These are phyloP conservation scores for Bombyx mori DNA, from an alignment of 1,140 invertebrate species.

Conservation along the genomic window ASM3026992v2 NC_085133.1:1881501-1882000, in stretches of 20 bases:
- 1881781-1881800: constrained; percentile 19
- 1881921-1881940: no score
- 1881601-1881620: constrained; percentile 67
- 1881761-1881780: constrained; percentile 17
- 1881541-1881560: constrained; percentile 53
- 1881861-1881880: no score
- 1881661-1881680: constrained; percentile 40
- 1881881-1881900: no score
- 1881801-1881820: constrained; percentile 10
- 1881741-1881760: constrained; percentile 34
- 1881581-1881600: constrained; percentile 64
- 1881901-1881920: no score
- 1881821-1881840: neutral
- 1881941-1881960: no score
- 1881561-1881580: constrained; percentile 57
- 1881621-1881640: constrained; percentile 71
- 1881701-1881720: neutral
- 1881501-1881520: constrained; percentile 20
- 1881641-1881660: constrained; percentile 66
- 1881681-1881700: neutral
- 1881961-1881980: neutral
- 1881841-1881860: no score
- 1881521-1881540: constrained; percentile 31
- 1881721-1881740: constrained; percentile 20
- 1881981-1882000: constrained; percentile 7